A percentile compares a stretch with the other conserved stretches of the same genome.
Conservation (phyloP, 2,888 invertebrate species). For the Brachyptera putata region DNA sequence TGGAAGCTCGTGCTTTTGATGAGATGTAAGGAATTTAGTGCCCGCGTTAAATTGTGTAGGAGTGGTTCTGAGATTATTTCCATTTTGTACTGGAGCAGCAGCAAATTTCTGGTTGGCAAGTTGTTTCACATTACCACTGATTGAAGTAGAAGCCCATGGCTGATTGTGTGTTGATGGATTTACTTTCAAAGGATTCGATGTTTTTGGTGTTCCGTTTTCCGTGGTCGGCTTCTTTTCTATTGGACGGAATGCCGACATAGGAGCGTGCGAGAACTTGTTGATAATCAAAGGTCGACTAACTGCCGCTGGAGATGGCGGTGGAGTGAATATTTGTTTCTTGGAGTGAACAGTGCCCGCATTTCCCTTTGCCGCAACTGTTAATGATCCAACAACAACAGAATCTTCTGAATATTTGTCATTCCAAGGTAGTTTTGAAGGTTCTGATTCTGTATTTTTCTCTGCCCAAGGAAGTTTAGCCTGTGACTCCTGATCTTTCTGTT, state of each 20-base stretch:
- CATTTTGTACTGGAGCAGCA: constrained; percentile 10
- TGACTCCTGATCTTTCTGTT: constrained; percentile 38
- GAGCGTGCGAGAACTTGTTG: constrained; percentile 72
- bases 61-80: constrained; percentile 15
- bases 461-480: constrained; percentile 37
- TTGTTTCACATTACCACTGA: constrained; percentile 39
- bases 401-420: constrained; percentile 35
- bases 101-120: constrained; percentile 42
- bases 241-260: constrained; percentile 71
- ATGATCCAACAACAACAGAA: constrained; percentile 45
- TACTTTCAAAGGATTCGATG: constrained; percentile 37
- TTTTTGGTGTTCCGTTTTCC: not conserved
- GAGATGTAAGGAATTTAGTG: not conserved
- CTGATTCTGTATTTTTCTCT: constrained; percentile 24
- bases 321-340: constrained; percentile 32
- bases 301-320: constrained; percentile 28
- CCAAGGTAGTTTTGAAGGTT: constrained; percentile 38
- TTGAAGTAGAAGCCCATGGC: constrained; percentile 31
- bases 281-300: constrained; percentile 44
- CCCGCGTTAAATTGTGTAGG: constrained; percentile 17
- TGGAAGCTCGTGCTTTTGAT: constrained; percentile 23
- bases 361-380: constrained; percentile 41
- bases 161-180: constrained; percentile 29
- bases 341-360: constrained; percentile 23
- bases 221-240: constrained; percentile 30